Evolutionary conservation across 2,113 vertebrate genomes (phyloP), one percentile per base, ranked within the genome.

Genomic region (Danio rerio): DNA sequence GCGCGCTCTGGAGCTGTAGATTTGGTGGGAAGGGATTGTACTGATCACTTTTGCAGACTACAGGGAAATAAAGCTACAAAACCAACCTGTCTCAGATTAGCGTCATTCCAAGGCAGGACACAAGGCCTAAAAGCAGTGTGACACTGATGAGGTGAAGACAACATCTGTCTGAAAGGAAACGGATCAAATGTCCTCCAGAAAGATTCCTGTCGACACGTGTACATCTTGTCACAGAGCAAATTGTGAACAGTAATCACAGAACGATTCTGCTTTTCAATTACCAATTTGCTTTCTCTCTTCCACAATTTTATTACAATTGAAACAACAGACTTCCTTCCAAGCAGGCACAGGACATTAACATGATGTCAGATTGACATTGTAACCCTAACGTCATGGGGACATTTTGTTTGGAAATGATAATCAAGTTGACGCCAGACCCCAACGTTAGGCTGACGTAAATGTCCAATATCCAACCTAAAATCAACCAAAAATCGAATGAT

Each of bases 11-110:
- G 18, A 87, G 71, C 82, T 78, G 83, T 10, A 70, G 85, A 89
- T 90, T 87, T 86, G 52, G 50, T 68, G 86, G 58, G 82, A 83
- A 88, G 87, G 50, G 59, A 80, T 83, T 72, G 76, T 80, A 86
- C 82, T 81, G 90, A 90, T 90, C 82, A 87, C 85, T 87, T 86
- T 88, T 84, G 77, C 71, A 78, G 83, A 87, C 82, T 83, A 78
- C 70, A 59, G 75, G 78, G 86, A 89, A 89, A 89, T 74, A 75
- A 55, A 69, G 47, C 66, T 50, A 82, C 53, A 84, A 68, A 77
- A 88, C 81, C 47, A 82, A 86, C 87, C 80, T 80, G 62, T 72
- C 53, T 78, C 61, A 53, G 58, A 81, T 50, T 31, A 81, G 77
- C 72, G 9, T 49, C 83, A 70, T n/a, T 75, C 15, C 50, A 11